Conservation (phyloP, 1,140 invertebrate species). For the Araneus ventricosus region DNA sequence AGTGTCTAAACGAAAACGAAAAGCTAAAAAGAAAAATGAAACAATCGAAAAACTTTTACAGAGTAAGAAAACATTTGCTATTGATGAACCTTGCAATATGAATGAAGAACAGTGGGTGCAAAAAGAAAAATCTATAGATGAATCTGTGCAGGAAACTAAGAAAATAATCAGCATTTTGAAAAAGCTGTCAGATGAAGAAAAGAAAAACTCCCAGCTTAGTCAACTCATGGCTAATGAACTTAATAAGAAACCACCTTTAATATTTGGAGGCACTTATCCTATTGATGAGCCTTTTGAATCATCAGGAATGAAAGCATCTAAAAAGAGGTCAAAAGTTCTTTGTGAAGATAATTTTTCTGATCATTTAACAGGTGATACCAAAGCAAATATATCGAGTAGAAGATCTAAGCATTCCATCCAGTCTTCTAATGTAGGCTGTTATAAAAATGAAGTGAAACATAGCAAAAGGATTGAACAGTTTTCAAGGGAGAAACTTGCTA, state of each 20-base stretch:
- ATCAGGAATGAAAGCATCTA: neutral
- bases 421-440: neutral
- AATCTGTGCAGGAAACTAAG: slow-evolving; percentile 59
- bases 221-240: slow-evolving; percentile 65
- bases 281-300: slow-evolving; percentile 78
- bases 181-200: slow-evolving; percentile 64
- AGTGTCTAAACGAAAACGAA: slow-evolving; percentile 44
- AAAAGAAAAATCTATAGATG: slow-evolving; percentile 53
- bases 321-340: neutral
- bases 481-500: slow-evolving; percentile 2
- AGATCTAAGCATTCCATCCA: neutral
- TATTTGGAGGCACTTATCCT: slow-evolving; percentile 88
- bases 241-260: slow-evolving; percentile 82
- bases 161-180: slow-evolving; percentile 62
- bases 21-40: slow-evolving; percentile 70
- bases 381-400: neutral
- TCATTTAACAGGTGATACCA: neutral
- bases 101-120: slow-evolving; percentile 4
- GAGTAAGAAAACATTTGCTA: slow-evolving; percentile 64
- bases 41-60: slow-evolving; percentile 57
- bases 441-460: neutral
- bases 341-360: slow-evolving; percentile 2
- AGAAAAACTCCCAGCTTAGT: slow-evolving; percentile 66
- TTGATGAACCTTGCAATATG: slow-evolving; percentile 65
- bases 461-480: neutral